Evolutionary conservation across 2,888 invertebrate species (phyloP).

Genomic region (Euplexia lucipara): DNA sequence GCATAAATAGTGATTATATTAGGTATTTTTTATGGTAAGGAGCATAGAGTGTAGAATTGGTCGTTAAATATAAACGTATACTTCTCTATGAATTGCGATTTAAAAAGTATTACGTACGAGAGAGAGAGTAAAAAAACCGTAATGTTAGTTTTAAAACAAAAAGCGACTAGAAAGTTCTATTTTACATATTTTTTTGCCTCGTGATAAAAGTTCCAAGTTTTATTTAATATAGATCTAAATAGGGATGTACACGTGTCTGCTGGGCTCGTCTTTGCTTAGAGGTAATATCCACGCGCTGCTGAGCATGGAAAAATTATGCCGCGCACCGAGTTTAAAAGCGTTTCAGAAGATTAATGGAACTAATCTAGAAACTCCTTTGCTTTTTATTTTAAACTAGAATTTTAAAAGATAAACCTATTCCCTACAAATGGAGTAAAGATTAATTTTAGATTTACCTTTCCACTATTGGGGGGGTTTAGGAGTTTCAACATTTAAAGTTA

Average conservation of each 20-base stretch:
- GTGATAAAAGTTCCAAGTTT: neutral
- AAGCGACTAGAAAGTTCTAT: neutral
- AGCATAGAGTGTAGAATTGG: too few relatives aligned
- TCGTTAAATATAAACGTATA: too few relatives aligned
- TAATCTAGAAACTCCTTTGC: slow-evolving; percentile 49
- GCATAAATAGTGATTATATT: too few relatives aligned
- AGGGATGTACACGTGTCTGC: slow-evolving; percentile 25
- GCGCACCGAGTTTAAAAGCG: slow-evolving; percentile 49
- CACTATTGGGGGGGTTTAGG: too few relatives aligned
- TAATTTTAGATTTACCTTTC: too few relatives aligned
- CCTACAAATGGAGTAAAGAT: too few relatives aligned
- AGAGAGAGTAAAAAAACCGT: too few relatives aligned
- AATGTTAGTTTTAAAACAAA: neutral
- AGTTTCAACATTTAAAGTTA: too few relatives aligned
- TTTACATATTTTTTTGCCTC: neutral
- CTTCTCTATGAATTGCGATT: too few relatives aligned
- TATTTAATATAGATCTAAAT: slow-evolving; percentile 32
- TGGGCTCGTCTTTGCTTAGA: slow-evolving; percentile 42
- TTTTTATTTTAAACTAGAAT: slow-evolving; percentile 42
- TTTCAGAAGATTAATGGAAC: slow-evolving; percentile 52
- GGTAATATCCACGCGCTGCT: slow-evolving; percentile 49
- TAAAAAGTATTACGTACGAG: too few relatives aligned
- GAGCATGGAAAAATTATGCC: slow-evolving; percentile 52
- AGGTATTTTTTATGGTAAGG: too few relatives aligned
- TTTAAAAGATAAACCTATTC: slow-evolving; percentile 12